phyloP scores from a whole-genome alignment of 2,797 vertebrate genomes.

The Varecia variegata region DNA sequence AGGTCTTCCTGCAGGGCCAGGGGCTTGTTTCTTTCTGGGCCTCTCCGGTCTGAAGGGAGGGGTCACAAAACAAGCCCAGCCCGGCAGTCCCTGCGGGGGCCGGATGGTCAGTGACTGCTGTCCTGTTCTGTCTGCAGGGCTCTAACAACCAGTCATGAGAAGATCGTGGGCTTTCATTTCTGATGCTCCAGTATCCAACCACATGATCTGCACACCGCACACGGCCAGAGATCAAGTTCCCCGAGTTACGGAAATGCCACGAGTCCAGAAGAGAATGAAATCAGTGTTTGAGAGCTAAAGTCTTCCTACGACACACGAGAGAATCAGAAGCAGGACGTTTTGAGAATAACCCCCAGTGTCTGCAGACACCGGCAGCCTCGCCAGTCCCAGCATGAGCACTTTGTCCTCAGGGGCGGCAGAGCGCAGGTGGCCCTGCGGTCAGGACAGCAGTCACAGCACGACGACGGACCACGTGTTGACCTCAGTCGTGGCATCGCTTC shows the following conservation, averaged over 20 bases:
- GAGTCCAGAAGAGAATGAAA: not conserved
- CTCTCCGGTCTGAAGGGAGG: not conserved
- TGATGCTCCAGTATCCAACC: not conserved
- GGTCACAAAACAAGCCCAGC: not conserved
- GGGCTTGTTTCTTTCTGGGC: not conserved
- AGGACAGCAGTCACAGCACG: not conserved
- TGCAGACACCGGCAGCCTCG: not conserved
- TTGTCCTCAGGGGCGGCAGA: not conserved
- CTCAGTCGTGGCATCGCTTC: not conserved
- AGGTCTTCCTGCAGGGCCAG: not conserved
- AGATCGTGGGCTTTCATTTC: not conserved
- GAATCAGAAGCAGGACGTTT: not conserved
- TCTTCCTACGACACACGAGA: not conserved
- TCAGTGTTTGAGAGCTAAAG: not conserved
- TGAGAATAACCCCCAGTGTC: not conserved
- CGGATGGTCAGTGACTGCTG: not conserved
- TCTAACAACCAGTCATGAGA: not conserved
- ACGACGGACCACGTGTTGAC: not conserved
- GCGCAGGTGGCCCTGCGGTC: not conserved
- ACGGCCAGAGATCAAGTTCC: not conserved
- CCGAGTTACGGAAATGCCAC: not conserved
- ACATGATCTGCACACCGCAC: not conserved
- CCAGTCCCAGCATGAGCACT: not conserved
- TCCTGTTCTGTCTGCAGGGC: not conserved
- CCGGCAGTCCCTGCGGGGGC: not conserved